Base-by-base conservation (phyloP, 35 echinoderm and acorn worm genomes). In the Ophioderma brevispina region DNA sequence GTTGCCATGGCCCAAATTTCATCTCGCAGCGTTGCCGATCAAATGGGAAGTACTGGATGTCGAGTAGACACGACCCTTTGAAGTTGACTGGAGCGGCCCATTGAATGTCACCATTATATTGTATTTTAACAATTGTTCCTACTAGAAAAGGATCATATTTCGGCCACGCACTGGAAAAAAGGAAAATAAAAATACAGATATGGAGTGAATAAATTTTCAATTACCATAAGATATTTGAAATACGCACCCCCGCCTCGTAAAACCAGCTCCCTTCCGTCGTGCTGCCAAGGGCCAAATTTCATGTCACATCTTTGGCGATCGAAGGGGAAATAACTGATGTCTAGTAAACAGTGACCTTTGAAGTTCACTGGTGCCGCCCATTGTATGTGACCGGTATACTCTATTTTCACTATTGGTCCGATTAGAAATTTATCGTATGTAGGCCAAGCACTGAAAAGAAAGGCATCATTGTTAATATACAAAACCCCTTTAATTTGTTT, bases 241-340 rank as follows among this genome's bases (percentile, higher is more conserved):
- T 70, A 70, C 59, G 6, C 28, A 70, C 59, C 59, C 2, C 10
- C 33, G 21, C 97, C 97, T 32, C 80, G 75, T 32, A 99, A 78
- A 32, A 93, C 81, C 15, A 99, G 36, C 75, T 99, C 97, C 10
- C 82, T 80, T 15, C 93, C 97, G 46, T 94, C 91, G 43, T 95
- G 90, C 40, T 94, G 88, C 97, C 97, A 99, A 0, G 97, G 97
- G 41, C 97, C 97, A 83, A 99, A 99, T 64, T 99, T 99, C 93
- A 99, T 93, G 78, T 95, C 82, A 40, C 97, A 99, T 18, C 35
- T 40, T 78, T 99, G 97, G 0, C 90, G 85, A 55, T 99, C 97
- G 41, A 99, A 99, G 14, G 97, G 97, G 55, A 99, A 99, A 63
- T 93, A 95, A 0, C 88, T 87, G 42, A 93, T 94, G 49, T 95